phyloP scores from a whole-genome alignment of 2,113 vertebrate genomes.

The Pollimyrus isidori region DNA sequence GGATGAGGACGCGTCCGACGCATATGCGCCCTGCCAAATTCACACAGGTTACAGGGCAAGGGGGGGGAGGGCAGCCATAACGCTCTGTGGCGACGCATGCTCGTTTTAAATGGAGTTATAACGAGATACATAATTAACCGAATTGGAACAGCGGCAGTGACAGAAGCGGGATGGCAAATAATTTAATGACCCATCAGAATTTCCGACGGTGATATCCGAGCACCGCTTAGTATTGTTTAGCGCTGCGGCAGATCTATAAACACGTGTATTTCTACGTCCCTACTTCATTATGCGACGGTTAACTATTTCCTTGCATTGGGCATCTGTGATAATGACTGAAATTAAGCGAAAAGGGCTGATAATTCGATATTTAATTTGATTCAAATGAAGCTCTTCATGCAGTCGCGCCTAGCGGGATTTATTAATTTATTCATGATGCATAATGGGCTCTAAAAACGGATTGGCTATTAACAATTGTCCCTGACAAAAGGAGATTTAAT shows the following conservation, averaged over 20 bases:
- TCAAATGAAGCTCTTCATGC: neutral
- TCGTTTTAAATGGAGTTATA: neutral
- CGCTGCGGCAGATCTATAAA: neutral
- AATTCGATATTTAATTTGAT: slow-evolving; percentile 13
- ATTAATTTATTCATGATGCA: neutral
- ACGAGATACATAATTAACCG: neutral
- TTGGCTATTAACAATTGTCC: neutral
- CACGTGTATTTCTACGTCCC: neutral
- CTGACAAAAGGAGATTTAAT: neutral
- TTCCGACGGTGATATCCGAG: neutral
- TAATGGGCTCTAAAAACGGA: slow-evolving; percentile 1
- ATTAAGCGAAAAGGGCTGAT: neutral
- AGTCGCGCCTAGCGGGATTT: neutral
- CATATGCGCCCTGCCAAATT: neutral
- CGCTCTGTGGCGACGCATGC: neutral
- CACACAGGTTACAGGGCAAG: neutral
- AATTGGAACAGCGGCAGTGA: neutral
- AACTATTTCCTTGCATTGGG: neutral
- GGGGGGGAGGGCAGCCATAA: neutral
- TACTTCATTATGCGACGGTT: neutral
- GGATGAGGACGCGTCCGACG: neutral
- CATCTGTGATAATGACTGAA: neutral
- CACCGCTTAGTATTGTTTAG: neutral
- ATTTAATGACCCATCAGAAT: neutral
- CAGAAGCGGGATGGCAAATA: neutral